Base-by-base conservation (phyloP, 2,888 invertebrate species). In the Cephus runcator region DNA sequence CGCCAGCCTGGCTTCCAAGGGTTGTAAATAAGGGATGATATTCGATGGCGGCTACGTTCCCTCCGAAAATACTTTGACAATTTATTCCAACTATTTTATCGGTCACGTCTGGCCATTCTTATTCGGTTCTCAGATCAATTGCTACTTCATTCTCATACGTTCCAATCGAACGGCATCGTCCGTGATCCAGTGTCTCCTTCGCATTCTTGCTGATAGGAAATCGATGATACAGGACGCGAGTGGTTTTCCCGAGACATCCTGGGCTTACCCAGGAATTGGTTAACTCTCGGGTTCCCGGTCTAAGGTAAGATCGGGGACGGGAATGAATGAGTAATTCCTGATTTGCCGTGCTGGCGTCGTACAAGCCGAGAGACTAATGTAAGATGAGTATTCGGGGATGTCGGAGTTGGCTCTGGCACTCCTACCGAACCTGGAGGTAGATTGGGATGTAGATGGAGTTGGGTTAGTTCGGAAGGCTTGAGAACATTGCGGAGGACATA, bases 311-410 rank as follows among this genome's bases (percentile, higher is more conserved):
- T 56, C 40, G 40, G 40, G 40, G 23, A 56, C 40, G 23, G 40
- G 71, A 34, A 30, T 71, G 33, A 71, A 71, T 71, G 71, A 71
- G 71, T 71, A 71, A 71, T 71, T 71, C 33, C 71, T 71, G 71
- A 71, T 71, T 56, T 23, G 40, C 40, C 40, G 40, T 23, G 40
- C 23, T 56, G 40, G 40, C 40, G 40, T 56, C 40, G 40, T 56
- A 56, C 40, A 56, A 56, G 40, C 40, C 40, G 2, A 56, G 40
- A 56, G 40, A 56, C 40, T 56, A 56, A 56, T 56, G 40, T 56
- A 56, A 56, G 23, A 56, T 56, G 40, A 56, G 40, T 56, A 56
- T 56, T 4, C 40, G 23, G 9, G 40, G 40, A 56, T 56, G 40
- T 9, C 23, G 40, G 40, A 56, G 23, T 56, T 56, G 40, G 40